Evolutionary conservation across 2,888 invertebrate genomes (phyloP).

Genomic region (Pyrocoelia pectoralis): DNA sequence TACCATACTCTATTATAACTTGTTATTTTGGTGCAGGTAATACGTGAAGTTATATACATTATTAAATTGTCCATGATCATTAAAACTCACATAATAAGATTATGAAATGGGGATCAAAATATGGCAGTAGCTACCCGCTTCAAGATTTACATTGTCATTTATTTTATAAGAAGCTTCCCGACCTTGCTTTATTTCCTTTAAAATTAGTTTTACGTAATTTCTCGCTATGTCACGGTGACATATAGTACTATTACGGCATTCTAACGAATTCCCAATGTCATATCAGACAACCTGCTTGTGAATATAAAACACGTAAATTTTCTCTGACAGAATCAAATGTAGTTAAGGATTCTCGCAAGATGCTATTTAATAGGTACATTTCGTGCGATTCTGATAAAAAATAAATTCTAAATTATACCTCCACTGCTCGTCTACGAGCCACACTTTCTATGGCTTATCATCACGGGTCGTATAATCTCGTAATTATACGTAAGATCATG

Average conservation of each 20-base stretch:
- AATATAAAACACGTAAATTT: constrained; percentile 17
- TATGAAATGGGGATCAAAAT: no score
- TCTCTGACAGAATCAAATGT: not conserved
- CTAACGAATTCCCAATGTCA: constrained; percentile 24
- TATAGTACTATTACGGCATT: constrained; percentile 36
- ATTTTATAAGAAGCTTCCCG: constrained; percentile 28
- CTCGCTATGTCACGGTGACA: constrained; percentile 33
- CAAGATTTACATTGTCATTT: constrained; percentile 18
- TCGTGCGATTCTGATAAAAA: no score
- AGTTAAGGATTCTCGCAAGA: not conserved
- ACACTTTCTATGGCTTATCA: no score
- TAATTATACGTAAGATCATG: constrained; percentile 49
- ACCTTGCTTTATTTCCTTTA: constrained; percentile 34
- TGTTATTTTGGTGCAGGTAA: no score
- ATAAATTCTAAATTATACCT: no score
- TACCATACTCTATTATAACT: no score
- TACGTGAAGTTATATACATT: no score
- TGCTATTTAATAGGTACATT: no score
- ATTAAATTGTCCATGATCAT: no score
- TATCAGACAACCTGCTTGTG: constrained; percentile 25
- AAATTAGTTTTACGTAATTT: constrained; percentile 33
- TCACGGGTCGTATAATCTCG: constrained; percentile 41
- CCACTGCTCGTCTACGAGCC: not conserved
- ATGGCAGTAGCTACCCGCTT: no score
- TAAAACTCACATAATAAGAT: no score